Conservation (phyloP, 2,113 vertebrate genomes). For the Andinoacara biseriatus region DNA sequence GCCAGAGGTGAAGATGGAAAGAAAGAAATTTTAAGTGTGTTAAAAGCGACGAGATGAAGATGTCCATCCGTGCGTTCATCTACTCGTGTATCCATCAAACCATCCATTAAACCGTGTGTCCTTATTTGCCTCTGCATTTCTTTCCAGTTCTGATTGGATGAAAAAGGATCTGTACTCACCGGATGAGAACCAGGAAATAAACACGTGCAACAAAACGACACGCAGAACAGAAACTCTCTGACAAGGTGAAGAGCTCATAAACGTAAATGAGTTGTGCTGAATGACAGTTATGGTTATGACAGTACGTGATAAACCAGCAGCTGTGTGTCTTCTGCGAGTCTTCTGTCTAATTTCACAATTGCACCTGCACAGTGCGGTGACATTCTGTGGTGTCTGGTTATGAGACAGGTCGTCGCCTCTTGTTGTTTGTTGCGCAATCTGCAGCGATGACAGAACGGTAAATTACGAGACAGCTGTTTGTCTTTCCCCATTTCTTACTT, state of each 20-base stretch:
- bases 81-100: neutral
- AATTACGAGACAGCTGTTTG: conserved; percentile 62
- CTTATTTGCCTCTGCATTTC: conserved; percentile 11
- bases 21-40: neutral
- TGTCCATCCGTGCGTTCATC: neutral
- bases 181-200: conserved; percentile 26
- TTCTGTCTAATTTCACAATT: conserved; percentile 28
- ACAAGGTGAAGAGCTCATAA: conserved; percentile 34
- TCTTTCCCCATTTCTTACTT: conserved; percentile 26
- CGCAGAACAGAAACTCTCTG: conserved; percentile 10
- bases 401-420: conserved; percentile 19
- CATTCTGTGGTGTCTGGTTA: conserved; percentile 19
- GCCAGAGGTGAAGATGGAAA: neutral
- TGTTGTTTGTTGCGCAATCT: conserved; percentile 52
- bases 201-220: conserved; percentile 36
- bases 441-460: conserved; percentile 49
- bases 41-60: neutral
- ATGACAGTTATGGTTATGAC: conserved; percentile 64
- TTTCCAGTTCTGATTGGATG: neutral
- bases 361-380: conserved; percentile 43
- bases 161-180: conserved; percentile 29
- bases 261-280: conserved; percentile 43
- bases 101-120: neutral
- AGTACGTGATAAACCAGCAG: conserved; percentile 65
- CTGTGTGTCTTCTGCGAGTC: conserved; percentile 36